Conservation (phyloP, 2,113 vertebrate species). For the Pelvicachromis taeniatus region DNA sequence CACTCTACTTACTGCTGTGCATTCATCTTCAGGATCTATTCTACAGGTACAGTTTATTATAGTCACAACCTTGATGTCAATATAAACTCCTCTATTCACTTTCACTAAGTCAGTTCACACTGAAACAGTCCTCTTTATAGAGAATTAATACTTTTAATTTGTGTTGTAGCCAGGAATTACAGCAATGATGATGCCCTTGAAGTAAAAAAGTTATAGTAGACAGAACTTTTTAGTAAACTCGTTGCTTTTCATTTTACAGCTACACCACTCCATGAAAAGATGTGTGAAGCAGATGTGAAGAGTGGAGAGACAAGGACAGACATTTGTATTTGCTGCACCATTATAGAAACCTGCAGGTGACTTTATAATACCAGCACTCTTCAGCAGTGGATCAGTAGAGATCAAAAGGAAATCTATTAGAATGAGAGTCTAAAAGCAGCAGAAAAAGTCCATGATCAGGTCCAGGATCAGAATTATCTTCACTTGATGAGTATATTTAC, state of each 20-base stretch:
- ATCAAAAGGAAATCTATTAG: constrained; percentile 40
- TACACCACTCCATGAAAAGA: not conserved
- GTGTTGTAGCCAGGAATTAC: not conserved
- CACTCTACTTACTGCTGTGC: not conserved
- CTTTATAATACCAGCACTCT: constrained; percentile 26
- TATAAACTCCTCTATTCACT: not conserved
- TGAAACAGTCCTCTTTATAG: not conserved
- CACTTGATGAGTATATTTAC: constrained; percentile 25
- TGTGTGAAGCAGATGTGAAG: not conserved
- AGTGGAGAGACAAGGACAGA: not conserved
- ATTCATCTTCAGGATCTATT: constrained; percentile 11
- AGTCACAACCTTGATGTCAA: not conserved
- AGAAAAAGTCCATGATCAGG: constrained; percentile 11
- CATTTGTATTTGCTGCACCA: constrained; percentile 30
- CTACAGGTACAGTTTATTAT: not conserved
- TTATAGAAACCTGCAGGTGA: constrained; percentile 47
- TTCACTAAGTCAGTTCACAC: not conserved
- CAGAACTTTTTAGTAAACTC: not conserved
- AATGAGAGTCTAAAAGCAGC: constrained; percentile 15
- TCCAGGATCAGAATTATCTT: constrained; percentile 31
- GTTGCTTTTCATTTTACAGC: not conserved
- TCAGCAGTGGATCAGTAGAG: constrained; percentile 36
- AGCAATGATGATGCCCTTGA: not conserved
- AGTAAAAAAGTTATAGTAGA: not conserved
- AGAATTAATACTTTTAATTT: not conserved